These are phyloP conservation scores for Anoplius nigerrimus DNA, from an alignment of 2,888 invertebrate genomes.

Conservation along the genomic window DNA sequence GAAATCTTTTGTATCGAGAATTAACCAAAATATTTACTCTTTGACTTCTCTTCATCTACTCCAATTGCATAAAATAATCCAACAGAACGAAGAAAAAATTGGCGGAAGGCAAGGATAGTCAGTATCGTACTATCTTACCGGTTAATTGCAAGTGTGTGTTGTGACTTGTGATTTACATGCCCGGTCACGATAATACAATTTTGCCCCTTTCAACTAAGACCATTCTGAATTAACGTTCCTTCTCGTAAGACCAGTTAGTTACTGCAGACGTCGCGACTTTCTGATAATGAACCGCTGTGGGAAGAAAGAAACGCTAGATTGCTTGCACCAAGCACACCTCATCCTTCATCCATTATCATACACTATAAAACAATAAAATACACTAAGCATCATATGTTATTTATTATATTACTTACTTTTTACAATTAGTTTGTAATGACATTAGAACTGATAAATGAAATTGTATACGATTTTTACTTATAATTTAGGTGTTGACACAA, in stretches of 20 bases:
- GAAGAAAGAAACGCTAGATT: neutral
- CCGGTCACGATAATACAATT: slow-evolving; percentile 49
- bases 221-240: slow-evolving; percentile 58
- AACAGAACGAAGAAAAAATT: neutral
- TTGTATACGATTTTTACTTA: too few species aligned
- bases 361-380: too few species aligned
- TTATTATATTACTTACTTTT: too few species aligned
- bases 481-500: too few species aligned
- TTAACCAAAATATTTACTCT: too few species aligned
- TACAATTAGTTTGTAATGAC: too few species aligned
- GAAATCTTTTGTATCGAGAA: too few species aligned
- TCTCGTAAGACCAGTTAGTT: slow-evolving; percentile 53
- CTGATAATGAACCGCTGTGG: neutral
- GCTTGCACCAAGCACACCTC: too few species aligned
- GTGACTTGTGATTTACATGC: slow-evolving; percentile 57
- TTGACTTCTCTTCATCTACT: slow-evolving; percentile 26
- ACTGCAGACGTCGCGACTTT: slow-evolving; percentile 13
- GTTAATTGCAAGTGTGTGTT: slow-evolving; percentile 68
- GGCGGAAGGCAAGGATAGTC: slow-evolving; percentile 26
- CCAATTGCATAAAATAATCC: slow-evolving; percentile 1
- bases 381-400: too few species aligned
- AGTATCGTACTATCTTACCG: slow-evolving; percentile 60
- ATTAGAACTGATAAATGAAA: too few species aligned
- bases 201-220: slow-evolving; percentile 44
- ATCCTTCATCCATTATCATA: neutral